These are phyloP conservation scores for Pangasianodon hypophthalmus DNA, from an alignment of 2,113 vertebrate species.

Conservation along the genomic window DNA sequence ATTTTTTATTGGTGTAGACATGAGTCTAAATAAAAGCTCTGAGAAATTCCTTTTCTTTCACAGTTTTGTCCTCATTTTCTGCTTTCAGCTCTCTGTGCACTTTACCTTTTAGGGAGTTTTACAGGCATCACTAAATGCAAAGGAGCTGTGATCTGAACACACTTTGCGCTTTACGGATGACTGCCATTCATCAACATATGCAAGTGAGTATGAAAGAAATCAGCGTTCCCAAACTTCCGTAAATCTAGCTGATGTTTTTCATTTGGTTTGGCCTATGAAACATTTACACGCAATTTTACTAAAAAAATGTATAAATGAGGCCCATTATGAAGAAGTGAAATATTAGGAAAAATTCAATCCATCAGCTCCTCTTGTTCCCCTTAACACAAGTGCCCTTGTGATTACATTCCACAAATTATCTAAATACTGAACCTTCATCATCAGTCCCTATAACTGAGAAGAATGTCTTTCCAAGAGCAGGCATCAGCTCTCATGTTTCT, in stretches of 20 bases:
- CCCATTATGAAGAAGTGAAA: not conserved
- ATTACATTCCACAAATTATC: not conserved
- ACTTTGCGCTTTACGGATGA: not conserved
- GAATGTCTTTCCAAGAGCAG: not conserved
- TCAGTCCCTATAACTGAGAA: not conserved
- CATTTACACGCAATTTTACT: not conserved
- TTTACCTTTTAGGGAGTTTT: not conserved
- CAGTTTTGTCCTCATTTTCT: not conserved
- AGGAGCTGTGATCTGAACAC: not conserved
- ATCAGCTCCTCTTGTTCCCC: not conserved
- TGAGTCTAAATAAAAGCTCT: not conserved
- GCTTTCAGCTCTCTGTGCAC: not conserved
- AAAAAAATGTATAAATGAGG: not conserved
- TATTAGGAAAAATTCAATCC: not conserved
- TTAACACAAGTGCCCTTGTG: not conserved
- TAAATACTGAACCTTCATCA: not conserved
- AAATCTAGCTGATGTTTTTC: not conserved
- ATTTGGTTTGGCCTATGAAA: not conserved
- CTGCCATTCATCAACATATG: not conserved
- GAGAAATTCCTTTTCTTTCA: not conserved
- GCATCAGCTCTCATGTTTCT: not conserved
- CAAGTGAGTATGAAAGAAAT: not conserved
- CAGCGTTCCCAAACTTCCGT: not conserved
- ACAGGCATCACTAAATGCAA: not conserved
- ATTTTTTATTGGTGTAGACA: not conserved